Evolutionary conservation across 2,888 invertebrate species (phyloP).

Genomic region (Aradus depressus): DNA sequence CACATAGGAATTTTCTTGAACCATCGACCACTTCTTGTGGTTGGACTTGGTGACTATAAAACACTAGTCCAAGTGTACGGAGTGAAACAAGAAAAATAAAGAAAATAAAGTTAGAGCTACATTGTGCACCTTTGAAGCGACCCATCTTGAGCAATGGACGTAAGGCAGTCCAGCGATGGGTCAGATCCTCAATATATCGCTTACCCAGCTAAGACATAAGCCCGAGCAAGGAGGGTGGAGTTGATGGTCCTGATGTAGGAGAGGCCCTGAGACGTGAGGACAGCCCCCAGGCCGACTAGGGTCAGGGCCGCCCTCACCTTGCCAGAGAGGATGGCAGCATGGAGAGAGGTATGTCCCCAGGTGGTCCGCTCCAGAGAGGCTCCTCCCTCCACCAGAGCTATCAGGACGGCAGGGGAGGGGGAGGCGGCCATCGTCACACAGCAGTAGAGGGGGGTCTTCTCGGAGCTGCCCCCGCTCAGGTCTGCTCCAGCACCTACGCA

Average conservation of each 20-base stretch:
- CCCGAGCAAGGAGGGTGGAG: constrained; percentile 1
- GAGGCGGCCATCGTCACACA: constrained; percentile 6
- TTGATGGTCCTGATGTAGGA: background rate
- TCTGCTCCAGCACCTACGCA: constrained; percentile 45
- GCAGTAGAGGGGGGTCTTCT: constrained; percentile 42
- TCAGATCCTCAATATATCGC: too few relatives aligned
- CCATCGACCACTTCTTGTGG: too few relatives aligned
- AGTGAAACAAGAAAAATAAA: too few relatives aligned
- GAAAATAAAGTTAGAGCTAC: too few relatives aligned
- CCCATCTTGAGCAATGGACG: too few relatives aligned
- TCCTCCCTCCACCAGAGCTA: constrained; percentile 19
- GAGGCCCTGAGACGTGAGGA: constrained; percentile 33
- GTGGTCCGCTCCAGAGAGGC: constrained; percentile 21
- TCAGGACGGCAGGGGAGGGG: constrained; percentile 16
- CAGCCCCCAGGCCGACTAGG: constrained; percentile 33
- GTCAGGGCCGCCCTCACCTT: constrained; percentile 40
- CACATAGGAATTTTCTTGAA: too few relatives aligned
- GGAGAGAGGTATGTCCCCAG: constrained; percentile 21
- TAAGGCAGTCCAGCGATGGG: too few relatives aligned
- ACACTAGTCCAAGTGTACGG: too few relatives aligned
- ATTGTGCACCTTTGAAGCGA: too few relatives aligned
- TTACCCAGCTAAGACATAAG: constrained; percentile 11
- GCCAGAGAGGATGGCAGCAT: constrained; percentile 13
- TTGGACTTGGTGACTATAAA: too few relatives aligned
- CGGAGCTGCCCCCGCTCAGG: constrained; percentile 39